A percentile compares a stretch with the other conserved stretches of the same genome.
Evolutionary conservation across 35 echinoderm and acorn worm species (phyloP).

Genomic region (Apostichopus parvimensis): DNA sequence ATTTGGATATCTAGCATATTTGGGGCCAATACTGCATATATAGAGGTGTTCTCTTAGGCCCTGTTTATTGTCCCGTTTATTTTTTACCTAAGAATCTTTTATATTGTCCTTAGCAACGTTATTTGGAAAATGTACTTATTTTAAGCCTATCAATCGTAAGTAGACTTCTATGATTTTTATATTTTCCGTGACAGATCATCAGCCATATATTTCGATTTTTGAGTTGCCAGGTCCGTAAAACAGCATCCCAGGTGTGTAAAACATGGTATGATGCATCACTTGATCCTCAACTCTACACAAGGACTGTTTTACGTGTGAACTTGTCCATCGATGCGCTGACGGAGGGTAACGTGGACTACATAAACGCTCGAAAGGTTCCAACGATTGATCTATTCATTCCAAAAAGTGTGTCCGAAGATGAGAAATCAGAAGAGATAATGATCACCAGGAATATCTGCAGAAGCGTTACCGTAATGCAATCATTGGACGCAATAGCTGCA

Average conservation of each 20-base stretch:
- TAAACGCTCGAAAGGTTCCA: not conserved
- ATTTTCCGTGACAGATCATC: not conserved
- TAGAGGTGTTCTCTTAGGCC: no score
- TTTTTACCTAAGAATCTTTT: no score
- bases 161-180: no score
- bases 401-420: not conserved
- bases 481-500: not conserved
- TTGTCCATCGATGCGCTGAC: not conserved
- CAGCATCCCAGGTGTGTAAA: not conserved
- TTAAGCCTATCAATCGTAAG: no score
- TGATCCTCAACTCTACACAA: not conserved
- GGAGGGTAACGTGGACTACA: not conserved
- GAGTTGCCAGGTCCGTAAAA: conserved; percentile 10
- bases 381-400: not conserved
- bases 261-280: not conserved
- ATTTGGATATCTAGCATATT: no score
- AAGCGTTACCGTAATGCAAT: not conserved
- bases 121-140: no score
- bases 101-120: no score
- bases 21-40: no score
- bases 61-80: no score
- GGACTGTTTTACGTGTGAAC: not conserved
- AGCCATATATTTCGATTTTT: not conserved
- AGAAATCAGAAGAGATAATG: not conserved
- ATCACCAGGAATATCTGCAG: not conserved